These are phyloP conservation scores for Apaloderma vittatum DNA, from an alignment of 2,113 vertebrate species.

Conservation along the genomic window DNA sequence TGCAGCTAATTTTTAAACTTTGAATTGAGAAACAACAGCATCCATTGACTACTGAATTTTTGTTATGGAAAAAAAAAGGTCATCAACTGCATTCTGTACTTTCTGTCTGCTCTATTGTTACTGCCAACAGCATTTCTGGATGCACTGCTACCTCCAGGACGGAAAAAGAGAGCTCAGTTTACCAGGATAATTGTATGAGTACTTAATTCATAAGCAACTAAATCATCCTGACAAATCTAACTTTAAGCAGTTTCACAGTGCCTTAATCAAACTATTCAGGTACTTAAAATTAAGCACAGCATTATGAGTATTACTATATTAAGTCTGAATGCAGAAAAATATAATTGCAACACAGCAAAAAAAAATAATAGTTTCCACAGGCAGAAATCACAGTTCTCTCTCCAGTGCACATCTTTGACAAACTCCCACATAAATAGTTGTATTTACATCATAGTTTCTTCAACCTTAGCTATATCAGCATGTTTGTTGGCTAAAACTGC, in stretches of 20 bases:
- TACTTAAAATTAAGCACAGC: background rate
- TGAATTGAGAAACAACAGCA: background rate
- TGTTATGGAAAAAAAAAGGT: background rate
- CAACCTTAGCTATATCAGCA: background rate
- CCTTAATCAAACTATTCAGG: background rate
- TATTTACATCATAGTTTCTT: background rate
- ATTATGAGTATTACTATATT: background rate
- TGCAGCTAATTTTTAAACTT: background rate
- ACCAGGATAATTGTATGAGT: background rate
- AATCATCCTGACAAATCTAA: background rate
- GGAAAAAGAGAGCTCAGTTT: background rate
- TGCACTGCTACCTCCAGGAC: background rate
- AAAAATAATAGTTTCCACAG: background rate
- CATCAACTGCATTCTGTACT: background rate
- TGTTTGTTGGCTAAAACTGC: background rate
- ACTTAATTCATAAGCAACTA: background rate
- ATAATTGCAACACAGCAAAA: background rate
- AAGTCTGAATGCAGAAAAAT: background rate
- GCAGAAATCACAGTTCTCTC: background rate
- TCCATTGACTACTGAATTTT: background rate
- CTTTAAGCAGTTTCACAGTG: background rate
- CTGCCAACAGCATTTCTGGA: background rate
- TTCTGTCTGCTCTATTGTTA: background rate
- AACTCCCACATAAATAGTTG: background rate
- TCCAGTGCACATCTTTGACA: background rate